These are phyloP conservation scores for Arizona elegans DNA, from an alignment of 2,113 vertebrate species.

Conservation along the genomic window DNA sequence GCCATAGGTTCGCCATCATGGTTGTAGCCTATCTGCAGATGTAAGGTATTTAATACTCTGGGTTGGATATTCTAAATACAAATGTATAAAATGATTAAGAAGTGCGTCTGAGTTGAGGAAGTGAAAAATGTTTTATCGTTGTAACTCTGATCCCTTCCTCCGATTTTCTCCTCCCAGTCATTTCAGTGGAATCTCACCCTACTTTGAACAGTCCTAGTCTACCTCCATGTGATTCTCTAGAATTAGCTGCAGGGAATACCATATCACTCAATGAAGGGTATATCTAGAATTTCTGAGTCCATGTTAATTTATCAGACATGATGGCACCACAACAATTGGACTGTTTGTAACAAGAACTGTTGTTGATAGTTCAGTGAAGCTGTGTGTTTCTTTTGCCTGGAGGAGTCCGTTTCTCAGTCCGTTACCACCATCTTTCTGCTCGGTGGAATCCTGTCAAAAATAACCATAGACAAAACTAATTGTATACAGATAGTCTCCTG, in stretches of 20 bases:
- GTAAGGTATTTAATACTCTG: neutral
- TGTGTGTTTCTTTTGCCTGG: neutral
- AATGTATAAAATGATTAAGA: neutral
- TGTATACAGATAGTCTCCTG: neutral
- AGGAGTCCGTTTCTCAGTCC: neutral
- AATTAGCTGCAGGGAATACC: neutral
- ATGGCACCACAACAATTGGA: neutral
- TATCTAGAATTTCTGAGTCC: neutral
- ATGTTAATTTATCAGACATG: neutral
- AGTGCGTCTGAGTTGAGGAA: neutral
- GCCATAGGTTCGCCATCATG: no score
- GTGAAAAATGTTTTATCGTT: neutral
- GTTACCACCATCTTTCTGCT: neutral
- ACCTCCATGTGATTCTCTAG: neutral
- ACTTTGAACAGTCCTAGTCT: neutral
- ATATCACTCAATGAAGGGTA: neutral
- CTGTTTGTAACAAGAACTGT: neutral
- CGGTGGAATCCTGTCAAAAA: neutral
- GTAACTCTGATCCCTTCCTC: neutral
- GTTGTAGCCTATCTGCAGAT: neutral
- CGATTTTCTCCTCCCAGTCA: neutral
- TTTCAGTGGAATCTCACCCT: neutral
- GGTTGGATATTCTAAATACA: neutral
- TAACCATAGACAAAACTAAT: neutral
- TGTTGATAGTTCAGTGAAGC: neutral